phyloP scores from a whole-genome alignment of 1,140 invertebrate genomes.

The Penaeus japonicus region DNA sequence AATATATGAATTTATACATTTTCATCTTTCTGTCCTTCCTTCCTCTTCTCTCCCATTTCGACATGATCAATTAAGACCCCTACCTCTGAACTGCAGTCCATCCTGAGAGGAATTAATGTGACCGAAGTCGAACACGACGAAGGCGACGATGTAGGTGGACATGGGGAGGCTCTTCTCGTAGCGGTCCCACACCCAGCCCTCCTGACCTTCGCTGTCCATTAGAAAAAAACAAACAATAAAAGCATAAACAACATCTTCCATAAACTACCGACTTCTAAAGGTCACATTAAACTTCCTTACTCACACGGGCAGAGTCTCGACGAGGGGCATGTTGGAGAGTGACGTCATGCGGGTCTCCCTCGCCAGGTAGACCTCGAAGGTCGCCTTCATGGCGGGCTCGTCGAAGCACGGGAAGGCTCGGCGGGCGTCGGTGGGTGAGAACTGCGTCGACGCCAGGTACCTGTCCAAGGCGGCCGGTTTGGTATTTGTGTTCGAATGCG shows the following conservation, averaged over 20 bases:
- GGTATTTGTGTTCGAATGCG: neutral
- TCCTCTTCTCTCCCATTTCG: neutral
- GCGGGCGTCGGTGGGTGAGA: conserved; percentile 85
- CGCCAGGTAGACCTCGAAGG: conserved; percentile 78
- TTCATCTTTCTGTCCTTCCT: neutral
- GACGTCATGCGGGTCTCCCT: conserved; percentile 72
- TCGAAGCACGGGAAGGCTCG: conserved; percentile 95
- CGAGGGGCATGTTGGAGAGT: conserved; percentile 83
- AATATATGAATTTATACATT: too few species aligned
- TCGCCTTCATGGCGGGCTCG: conserved; percentile 74
- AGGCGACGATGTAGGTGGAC: conserved; percentile 84
- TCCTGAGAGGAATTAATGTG: neutral
- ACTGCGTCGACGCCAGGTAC: conserved; percentile 69
- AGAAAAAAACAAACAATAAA: neutral
- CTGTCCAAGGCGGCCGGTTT: neutral
- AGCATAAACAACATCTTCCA: too few species aligned
- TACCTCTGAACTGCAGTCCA: neutral
- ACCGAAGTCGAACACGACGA: conserved; percentile 75
- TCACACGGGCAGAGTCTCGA: neutral
- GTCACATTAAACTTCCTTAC: neutral
- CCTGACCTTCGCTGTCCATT: conserved; percentile 37
- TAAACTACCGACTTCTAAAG: too few species aligned
- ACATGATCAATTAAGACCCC: neutral
- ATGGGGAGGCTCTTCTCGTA: conserved; percentile 65
- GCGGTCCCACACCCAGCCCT: conserved; percentile 67